Percentiles rank a stretch among this genome's conserved stretches.
Evolutionary conservation across 2,888 invertebrate species (phyloP).

Genomic region (Lithosia quadra): DNA sequence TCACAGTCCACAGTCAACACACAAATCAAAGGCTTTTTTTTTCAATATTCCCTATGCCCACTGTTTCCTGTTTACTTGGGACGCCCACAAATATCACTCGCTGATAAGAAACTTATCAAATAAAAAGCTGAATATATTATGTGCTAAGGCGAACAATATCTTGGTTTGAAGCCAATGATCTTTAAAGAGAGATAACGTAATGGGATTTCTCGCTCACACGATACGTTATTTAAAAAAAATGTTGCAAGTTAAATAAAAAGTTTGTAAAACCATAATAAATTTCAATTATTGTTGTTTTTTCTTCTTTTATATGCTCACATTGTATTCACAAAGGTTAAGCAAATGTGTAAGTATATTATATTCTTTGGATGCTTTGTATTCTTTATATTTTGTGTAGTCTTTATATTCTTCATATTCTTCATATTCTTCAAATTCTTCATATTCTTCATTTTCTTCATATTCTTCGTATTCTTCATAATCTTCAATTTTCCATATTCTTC

Average conservation of each 20-base stretch:
- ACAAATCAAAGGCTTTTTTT: background rate
- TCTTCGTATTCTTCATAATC: too few relatives aligned
- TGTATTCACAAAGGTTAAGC: background rate
- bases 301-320: background rate
- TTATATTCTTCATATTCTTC: too few relatives aligned
- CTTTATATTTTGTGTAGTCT: too few relatives aligned
- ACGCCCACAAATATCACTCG: background rate
- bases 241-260: background rate
- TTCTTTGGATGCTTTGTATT: too few relatives aligned
- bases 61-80: slow-evolving; percentile 1
- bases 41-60: background rate
- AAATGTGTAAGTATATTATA: background rate
- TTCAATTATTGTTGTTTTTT: background rate
- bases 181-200: slow-evolving; percentile 4
- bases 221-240: background rate
- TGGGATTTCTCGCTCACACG: background rate
- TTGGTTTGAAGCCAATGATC: background rate
- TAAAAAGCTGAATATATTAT: slow-evolving; percentile 6
- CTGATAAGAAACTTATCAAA: background rate
- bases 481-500: too few relatives aligned
- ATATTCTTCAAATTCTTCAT: too few relatives aligned
- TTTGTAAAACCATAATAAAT: background rate
- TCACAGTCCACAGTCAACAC: background rate
- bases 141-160: background rate
- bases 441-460: too few relatives aligned